Base-by-base conservation (phyloP, 2,888 invertebrate genomes). In the Chaitophorus viminalis region DNA sequence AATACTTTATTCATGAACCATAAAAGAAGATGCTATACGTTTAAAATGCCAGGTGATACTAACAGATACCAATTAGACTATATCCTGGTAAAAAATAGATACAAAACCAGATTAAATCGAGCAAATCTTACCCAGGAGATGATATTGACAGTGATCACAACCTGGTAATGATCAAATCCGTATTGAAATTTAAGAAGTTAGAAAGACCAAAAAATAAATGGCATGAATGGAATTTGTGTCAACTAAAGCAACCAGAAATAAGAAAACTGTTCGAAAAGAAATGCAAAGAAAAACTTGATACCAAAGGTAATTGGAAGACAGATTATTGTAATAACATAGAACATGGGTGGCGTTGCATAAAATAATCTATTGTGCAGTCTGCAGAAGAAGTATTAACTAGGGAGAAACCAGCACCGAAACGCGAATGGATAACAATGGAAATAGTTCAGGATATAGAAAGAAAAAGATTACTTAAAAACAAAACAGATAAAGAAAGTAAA, bases 31-130 rank as follows among this genome's bases (percentile, higher is more conserved):
- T 52, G 77, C 77, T 77, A 77, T 52, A 77, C 77, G 52, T 77
- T 25, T 29, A 84, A 65, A 83, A 82, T 65, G 36, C 88, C 77
- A 25, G 83, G 76, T 21, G 75, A 74, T 81, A 74, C 65, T 74
- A 60, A 65, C 36, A 88, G 75, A 68, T 82, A 82, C 65, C 88
- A 83, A 82, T 74, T 88, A 75, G 88, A 88, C 74, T 88, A 75
- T 65, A 88, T 88, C 65, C n/a, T 88, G 65, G 75, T 88, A 60
- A 88, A 78, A 60, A 52, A 88, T 25, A 82, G 70, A 14, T 82
- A 72, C 33, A 72, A 76, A 76, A 68, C 70, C 82, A 82, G 68
- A 31, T 79, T 46, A 81, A 46, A 72, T 39, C 85, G 25, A 29
- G 68, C 68, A 83, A 75, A 83, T 75, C 84, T 5, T 77, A 84